Evolutionary conservation across 2,797 vertebrate genomes (phyloP).

Genomic region (Pantherophis alleghaniensis): DNA sequence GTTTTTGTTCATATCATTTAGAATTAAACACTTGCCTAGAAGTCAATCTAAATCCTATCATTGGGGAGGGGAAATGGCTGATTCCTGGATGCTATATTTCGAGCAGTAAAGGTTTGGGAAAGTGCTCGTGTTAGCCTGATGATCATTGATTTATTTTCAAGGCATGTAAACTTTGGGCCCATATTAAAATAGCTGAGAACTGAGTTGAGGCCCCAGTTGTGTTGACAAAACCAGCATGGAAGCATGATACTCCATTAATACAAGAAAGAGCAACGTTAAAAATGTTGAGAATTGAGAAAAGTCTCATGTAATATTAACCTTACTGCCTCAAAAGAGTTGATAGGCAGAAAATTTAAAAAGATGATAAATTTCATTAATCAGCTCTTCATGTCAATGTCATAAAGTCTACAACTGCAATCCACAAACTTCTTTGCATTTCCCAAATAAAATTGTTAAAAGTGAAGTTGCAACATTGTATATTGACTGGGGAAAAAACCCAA

Average conservation of each 20-base stretch:
- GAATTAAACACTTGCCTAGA: neutral
- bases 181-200: neutral
- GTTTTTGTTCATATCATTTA: neutral
- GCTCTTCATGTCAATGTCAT: neutral
- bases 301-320: neutral
- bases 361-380: neutral
- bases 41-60: neutral
- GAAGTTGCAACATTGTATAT: neutral
- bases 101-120: neutral
- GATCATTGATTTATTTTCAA: neutral
- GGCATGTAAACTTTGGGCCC: neutral
- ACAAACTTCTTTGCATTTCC: neutral
- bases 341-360: neutral
- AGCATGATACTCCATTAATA: neutral
- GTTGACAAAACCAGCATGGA: neutral
- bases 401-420: neutral
- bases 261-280: neutral
- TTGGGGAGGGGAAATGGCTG: neutral
- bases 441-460: neutral
- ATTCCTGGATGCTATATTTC: neutral
- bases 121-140: neutral
- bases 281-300: neutral
- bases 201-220: neutral
- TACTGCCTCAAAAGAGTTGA: neutral
- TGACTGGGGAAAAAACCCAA: neutral